Base-by-base conservation (phyloP, 2,797 vertebrate species). In the Macroramphosus scolopax region DNA sequence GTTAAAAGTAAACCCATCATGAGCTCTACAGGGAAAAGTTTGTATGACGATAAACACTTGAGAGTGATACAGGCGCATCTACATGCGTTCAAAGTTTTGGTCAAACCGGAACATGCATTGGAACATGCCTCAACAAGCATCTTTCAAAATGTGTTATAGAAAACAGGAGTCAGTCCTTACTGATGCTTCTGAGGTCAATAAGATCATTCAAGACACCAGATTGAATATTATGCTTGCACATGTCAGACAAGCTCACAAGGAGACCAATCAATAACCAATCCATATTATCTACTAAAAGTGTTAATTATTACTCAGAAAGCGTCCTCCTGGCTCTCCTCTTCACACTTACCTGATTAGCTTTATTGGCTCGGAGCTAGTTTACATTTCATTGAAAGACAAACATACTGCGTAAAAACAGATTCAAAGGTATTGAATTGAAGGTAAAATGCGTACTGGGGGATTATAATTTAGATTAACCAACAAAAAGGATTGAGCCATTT, bases 221-320 rank as follows among this genome's bases (percentile, higher is more conserved):
- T 48, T 45, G 50, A 66, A 55, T 42, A 28, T 30, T 29, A 17
- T 30, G 26, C 30, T 33, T 24, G n/a, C 45, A 31, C 24, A 20
- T 47, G 24, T 49, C 28, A 58, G 40, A 30, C 20, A 66, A 55
- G 29, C 36, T 31, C 29, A 39, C 31, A 24, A 17, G 33, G 42
- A 51, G 49, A 36, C n/a, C 46, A 61, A 62, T 77, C 69, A 74
- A 80, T 75, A 64, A 37, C 18, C 10, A 60, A 58, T 80, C 72
- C 22, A 80, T 72, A 70, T n/a, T 35, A 65, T 46, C 51, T 29
- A 42, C 26, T 32, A 25, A 53, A 60, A 36, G 17, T 29, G 14
- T 17, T 13, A 9, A 71, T 74, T 46, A 59, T 57, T 34, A 45
- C 17, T 38, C 24, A 29, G 45, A 18, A 17, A 29, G 6, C 14